Evolutionary conservation across 2,888 invertebrate species (phyloP).

Genomic region (Cheilosia soror): DNA sequence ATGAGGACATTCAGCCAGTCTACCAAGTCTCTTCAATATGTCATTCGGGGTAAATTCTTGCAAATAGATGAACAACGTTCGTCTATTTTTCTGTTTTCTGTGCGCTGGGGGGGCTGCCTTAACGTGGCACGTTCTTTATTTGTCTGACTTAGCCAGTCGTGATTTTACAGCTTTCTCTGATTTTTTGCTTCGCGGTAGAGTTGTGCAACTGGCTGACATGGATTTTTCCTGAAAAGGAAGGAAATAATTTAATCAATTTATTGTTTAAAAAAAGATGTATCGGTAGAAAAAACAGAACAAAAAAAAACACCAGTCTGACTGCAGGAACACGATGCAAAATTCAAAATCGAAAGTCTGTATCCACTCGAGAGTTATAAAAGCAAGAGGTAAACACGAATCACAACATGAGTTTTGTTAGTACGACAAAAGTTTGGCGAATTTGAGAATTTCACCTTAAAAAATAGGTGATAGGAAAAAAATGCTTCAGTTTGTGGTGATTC

Average conservation of each 20-base stretch:
- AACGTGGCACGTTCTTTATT: constrained; percentile 48
- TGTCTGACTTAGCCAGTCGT: constrained; percentile 75
- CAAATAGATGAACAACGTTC: constrained; percentile 37
- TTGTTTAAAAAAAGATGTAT: background rate
- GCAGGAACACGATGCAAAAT: constrained; percentile 49
- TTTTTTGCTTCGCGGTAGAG: constrained; percentile 83
- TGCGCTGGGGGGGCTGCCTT: constrained; percentile 44
- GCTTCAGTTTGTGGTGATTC: background rate
- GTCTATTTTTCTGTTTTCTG: constrained; percentile 20
- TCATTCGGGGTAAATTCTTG: constrained; percentile 61
- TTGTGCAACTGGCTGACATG: constrained; percentile 83
- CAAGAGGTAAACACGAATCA: constrained; percentile 60
- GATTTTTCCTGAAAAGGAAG: constrained; percentile 81
- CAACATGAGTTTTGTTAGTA: constrained; percentile 54
- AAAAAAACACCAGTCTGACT: constrained; percentile 31
- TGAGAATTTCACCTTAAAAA: background rate
- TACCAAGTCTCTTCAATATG: constrained; percentile 71
- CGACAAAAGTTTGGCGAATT: constrained; percentile 9
- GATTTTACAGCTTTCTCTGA: constrained; percentile 80
- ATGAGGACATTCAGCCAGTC: constrained; percentile 58
- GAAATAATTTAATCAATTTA: constrained; percentile 6
- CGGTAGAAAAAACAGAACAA: constrained; percentile 1
- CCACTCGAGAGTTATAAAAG: constrained; percentile 75
- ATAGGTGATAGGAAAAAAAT: background rate
- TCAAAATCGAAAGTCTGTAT: constrained; percentile 40